Conservation (phyloP, 2,113 vertebrate genomes). For the Anseranas semipalmata region DNA sequence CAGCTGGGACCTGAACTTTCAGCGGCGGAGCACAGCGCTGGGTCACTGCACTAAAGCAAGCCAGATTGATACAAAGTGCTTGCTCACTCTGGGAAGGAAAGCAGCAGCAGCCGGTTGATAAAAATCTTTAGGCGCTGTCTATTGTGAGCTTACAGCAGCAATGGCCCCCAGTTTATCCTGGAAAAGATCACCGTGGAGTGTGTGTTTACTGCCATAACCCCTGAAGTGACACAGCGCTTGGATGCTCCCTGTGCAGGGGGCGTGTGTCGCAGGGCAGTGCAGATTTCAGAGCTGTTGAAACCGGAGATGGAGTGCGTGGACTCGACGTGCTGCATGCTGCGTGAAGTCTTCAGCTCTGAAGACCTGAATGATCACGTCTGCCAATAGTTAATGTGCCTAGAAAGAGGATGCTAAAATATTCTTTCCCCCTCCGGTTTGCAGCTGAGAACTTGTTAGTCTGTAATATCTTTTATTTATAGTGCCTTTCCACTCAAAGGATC, state of each 20-base stretch:
- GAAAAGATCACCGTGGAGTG: fast-evolving
- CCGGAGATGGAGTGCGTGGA: neutral
- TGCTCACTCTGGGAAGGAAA: neutral
- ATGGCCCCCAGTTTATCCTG: neutral
- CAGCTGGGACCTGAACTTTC: conserved; percentile 54
- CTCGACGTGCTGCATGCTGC: neutral
- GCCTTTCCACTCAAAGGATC: conserved; percentile 13
- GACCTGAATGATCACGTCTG: neutral
- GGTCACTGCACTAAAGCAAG: conserved; percentile 53
- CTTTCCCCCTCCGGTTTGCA: conserved; percentile 47
- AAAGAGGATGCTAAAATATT: conserved; percentile 60
- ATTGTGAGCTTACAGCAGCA: fast-evolving
- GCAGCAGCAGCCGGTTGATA: neutral
- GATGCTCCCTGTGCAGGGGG: neutral
- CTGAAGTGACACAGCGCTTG: neutral
- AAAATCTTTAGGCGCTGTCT: neutral
- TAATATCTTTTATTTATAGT: conserved; percentile 61
- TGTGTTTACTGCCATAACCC: neutral
- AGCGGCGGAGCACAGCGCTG: fast-evolving
- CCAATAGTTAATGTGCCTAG: conserved; percentile 48
- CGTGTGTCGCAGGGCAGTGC: fast-evolving
- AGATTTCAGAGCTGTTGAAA: neutral
- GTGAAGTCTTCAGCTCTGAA: conserved; percentile 7
- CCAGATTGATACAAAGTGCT: conserved; percentile 36
- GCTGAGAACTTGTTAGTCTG: conserved; percentile 40